Evolutionary conservation across 2,888 invertebrate genomes (phyloP), one percentile per base, ranked within the genome.

Genomic region (Artemia sp.): DNA sequence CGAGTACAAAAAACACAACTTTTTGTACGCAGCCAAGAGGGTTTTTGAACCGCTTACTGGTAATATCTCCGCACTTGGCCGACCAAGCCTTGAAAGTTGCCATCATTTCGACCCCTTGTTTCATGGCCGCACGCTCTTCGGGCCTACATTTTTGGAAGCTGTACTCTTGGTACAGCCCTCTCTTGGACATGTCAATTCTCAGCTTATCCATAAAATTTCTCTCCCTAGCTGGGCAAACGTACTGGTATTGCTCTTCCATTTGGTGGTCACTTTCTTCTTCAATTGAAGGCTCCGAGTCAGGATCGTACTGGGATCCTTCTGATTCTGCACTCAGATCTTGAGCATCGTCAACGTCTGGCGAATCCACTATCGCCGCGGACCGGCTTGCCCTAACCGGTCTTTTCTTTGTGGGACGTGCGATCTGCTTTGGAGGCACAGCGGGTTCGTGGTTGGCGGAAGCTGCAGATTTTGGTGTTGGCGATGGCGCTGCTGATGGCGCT

Each of bases 341-440:
- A 19, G 19, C 19, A 19, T 19, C 19, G 19, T 19, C 19, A 19
- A 19, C 19, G 19, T 19, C 19, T 1, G 19, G 19, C 19, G 19
- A 19, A 19, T 19, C 19, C 19, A 19, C 19, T 19, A 19, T 19
- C 19, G 19, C 19, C 19, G 19, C 19, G 19, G 19, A 19, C 19
- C 19, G 19, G 19, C 19, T 19, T 19, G 19, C 19, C 19, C 19
- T 19, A 19, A 19, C 19, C 19, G 19, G 19, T 19, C 19, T 19
- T 19, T 19, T 19, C 19, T 19, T 19, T 19, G 19, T 19, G 19
- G 19, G 19, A 19, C 19, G 19, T 19, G 19, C 19, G 19, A 19
- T 53, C n/a, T 53, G 53, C 53, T 53, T 53, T 53, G 53, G 53
- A 53, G 53, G 53, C 12, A 53, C 53, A 53, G 53, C 53, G 53